These are phyloP conservation scores for Punctoribates punctum DNA, from an alignment of 2,888 invertebrate genomes.

Conservation along the genomic window DNA sequence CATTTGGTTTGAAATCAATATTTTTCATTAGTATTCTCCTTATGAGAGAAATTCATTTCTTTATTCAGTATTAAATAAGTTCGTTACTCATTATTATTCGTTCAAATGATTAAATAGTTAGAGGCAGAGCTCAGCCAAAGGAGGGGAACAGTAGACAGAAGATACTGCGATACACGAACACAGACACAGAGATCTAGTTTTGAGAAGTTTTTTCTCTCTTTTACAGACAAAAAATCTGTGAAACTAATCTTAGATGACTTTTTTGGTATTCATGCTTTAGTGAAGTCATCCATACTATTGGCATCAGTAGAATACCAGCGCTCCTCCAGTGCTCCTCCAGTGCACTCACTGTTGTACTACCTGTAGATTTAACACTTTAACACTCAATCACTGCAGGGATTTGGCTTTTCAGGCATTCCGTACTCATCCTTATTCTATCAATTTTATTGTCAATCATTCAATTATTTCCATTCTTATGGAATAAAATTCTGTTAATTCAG, in stretches of 20 bases:
- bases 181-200: neutral
- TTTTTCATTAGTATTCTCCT: slow-evolving; percentile 31
- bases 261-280: slow-evolving; percentile 27
- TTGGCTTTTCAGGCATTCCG: slow-evolving; percentile 11
- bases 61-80: slow-evolving; percentile 32
- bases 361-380: slow-evolving; percentile 34
- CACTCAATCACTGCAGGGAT: slow-evolving; percentile 20
- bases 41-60: slow-evolving; percentile 25
- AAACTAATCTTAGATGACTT: slow-evolving; percentile 30
- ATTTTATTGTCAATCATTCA: slow-evolving; percentile 21
- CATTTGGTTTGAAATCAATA: slow-evolving; percentile 24
- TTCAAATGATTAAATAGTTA: slow-evolving; percentile 34
- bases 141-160: neutral
- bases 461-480: neutral
- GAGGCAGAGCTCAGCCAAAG: neutral
- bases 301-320: neutral
- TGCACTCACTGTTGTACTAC: slow-evolving; percentile 20
- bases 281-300: neutral
- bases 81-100: slow-evolving; percentile 24
- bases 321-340: neutral
- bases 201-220: neutral
- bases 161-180: neutral
- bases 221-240: slow-evolving; percentile 14
- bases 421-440: slow-evolving; percentile 24
- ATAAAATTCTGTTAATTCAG: neutral